Evolutionary conservation across 92 coral and sea anemone genomes (phyloP), one percentile per base, ranked within the genome.

Genomic region (Palythoa grandiflora): DNA sequence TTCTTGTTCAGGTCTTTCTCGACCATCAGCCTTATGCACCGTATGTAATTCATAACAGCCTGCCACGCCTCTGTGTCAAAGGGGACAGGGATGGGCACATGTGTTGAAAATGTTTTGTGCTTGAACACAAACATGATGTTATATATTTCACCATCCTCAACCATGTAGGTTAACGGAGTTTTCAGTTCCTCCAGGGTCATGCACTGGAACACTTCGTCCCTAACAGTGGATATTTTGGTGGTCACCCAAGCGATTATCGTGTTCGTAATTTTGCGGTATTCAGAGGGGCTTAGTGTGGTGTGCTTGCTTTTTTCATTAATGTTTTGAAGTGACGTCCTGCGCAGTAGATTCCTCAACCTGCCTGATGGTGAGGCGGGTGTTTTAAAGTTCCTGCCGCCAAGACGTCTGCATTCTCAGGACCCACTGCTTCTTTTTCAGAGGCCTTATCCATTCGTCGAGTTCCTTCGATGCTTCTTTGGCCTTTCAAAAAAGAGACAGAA

Each of bases 121-220:
- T 60, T 28, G 10, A 77, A 77, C 4, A 77, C 65, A 52, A 77
- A 77, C 1, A 77, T 47, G 0, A 77, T 77, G 35, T 77, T 53
- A 1, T 52, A 77, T 0, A 77, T 20, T 77, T 53, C 81, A 7
- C 66, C 81, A 1, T 4, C 9, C 9, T 2, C 15, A 7, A 21
- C 65, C 1, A 51, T 2, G 44, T 53, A 77, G 8, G 81, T 66
- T 54, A 77, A 10, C 15, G 66, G 81, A 9, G 50, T 51, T 2
- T 6, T 9, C 0, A 52, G 7, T 2, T 77, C 66, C 11, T 77
- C 47, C 0, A 77, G 16, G 1, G 81, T 77, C 81, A 77, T 77
- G 5, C 38, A 5, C 17, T 77, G 81, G 9, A 77, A 77, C 0
- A 68, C 81, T 1, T 47, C 68, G 6, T 68, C 44, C 1, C 38